phyloP scores from a whole-genome alignment of 2,113 vertebrate species.

The Neolamprologus tretocephalus region DNA sequence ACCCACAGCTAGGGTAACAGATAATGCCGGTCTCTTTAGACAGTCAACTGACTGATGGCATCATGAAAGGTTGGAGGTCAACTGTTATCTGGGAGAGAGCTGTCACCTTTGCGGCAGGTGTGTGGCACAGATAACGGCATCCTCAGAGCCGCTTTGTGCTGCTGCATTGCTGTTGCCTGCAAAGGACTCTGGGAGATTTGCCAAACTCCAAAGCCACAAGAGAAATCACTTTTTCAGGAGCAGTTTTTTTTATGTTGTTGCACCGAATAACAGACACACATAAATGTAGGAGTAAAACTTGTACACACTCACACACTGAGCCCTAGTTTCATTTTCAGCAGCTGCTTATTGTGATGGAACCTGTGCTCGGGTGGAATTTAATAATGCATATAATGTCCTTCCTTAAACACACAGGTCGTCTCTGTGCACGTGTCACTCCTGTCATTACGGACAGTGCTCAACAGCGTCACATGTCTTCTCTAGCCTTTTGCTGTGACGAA shows the following conservation, averaged over 20 bases:
- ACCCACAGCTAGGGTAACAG: background rate
- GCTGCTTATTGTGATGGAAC: slow-evolving; percentile 18
- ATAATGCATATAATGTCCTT: slow-evolving; percentile 28
- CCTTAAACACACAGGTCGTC: background rate
- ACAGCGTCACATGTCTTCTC: slow-evolving; percentile 36
- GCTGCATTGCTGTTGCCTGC: slow-evolving; percentile 12
- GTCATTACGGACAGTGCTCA: slow-evolving; percentile 35
- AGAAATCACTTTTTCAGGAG: slow-evolving; percentile 45
- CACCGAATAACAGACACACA: background rate
- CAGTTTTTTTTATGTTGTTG: background rate
- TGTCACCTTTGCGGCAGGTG: slow-evolving; percentile 67
- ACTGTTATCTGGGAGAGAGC: slow-evolving; percentile 43
- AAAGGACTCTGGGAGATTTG: slow-evolving; percentile 64
- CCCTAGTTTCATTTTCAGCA: slow-evolving; percentile 1
- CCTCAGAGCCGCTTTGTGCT: slow-evolving; percentile 34
- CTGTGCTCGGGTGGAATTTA: slow-evolving; percentile 31
- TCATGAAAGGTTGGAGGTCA: slow-evolving; percentile 52
- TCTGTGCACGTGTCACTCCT: slow-evolving; percentile 6
- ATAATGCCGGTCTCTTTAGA: slow-evolving; percentile 8
- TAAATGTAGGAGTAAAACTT: background rate
- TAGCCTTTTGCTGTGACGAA: slow-evolving; percentile 46
- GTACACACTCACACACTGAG: background rate
- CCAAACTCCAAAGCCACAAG: slow-evolving; percentile 45
- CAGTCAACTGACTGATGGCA: slow-evolving; percentile 49
- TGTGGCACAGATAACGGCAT: slow-evolving; percentile 50